Evolutionary conservation across 1,140 invertebrate genomes (phyloP), one percentile per base, ranked within the genome.

Genomic region (Drosophila cardini): DNA sequence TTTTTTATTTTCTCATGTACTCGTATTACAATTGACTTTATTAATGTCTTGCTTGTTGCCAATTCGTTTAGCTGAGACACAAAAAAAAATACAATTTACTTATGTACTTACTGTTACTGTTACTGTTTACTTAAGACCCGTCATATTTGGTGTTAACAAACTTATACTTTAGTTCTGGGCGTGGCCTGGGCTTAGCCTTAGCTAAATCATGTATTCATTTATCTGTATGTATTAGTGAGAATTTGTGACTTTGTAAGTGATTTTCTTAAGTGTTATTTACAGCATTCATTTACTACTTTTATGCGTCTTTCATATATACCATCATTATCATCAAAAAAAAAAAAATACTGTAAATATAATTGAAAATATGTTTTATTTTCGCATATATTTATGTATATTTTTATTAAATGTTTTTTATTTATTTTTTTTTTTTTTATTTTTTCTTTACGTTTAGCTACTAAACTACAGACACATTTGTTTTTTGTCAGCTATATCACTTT

Each of bases 401-500:
- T 52, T 65, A 16, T 18, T 36, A 40, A 38, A 36, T 56, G 10
- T 9, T 40, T 6, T n/a, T 13, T 15, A 40, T 67, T 79, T 60
- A 53, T 16, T 57, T 61, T 34, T 61, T 40, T 50, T 68, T 8
- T 30, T 34, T 21, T 69, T 56, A 32, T 52, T 10, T 32, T 40
- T 69, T 71, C 63, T 48, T 72, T 76, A 71, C 42, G 63, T 81
- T 87, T 87, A 83, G 80, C 84, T 87, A 87, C 83, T 87, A 84
- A 72, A 70, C 84, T 87, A 87, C 84, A 87, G 84, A 87, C 80
- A 89, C 80, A 80, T 83, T 87, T 87, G 45, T 87, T 72, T 83
- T 83, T 87, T 86, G 83, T 86, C 82, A 82, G 76, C 84, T 87
- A 89, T 87, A 87, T 87, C 84, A 87, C 84, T 87, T 87, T 87